Base-by-base conservation (phyloP, 1,140 invertebrate genomes). In the Mactra quadrangularis region DNA sequence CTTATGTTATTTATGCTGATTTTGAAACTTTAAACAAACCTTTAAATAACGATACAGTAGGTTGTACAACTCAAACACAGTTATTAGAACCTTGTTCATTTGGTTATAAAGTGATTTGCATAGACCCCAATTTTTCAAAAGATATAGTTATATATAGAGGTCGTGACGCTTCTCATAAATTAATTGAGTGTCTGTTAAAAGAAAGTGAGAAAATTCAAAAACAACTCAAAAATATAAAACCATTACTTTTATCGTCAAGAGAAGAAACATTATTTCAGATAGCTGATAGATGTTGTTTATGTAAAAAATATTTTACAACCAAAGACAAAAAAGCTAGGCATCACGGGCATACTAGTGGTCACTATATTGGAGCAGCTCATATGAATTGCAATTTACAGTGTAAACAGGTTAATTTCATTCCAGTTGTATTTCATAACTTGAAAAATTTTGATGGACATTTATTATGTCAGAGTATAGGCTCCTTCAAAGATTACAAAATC, bases 361-460 rank as follows among this genome's bases (percentile, higher is more conserved):
- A 62, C 6, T 81, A 70, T 60, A 76, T 79, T 64, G 71, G 77
- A 29, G 70, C 77, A 50, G 60, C 52, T 35, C 68, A 76, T 71
- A 60, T 55, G 15, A 59, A 47, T 50, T 85, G 83, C 52, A 83
- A 81, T 31, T 75, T 85, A 41, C 50, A 85, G 47, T 76, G 71
- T 60, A 45, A 74, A 76, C 33, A 85, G 22, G 70, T 52, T 0
- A 25, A 52, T 57, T 85, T 85, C 22, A 85, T 93, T 70, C 92
- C 92, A 17, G 85, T 93, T 35, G 84, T 92, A 68, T 91, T 94
- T 71, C 93, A 94, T 83, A 93, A 93, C 87, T 85, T 93, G 22
- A 82, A 64, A 59, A 89, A 87, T 11, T 94, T 93, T 89, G 91
- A 94, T 86, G 50, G 82, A 55, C 92, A 93, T 87, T 76, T 93